A percentile compares a stretch with the other conserved stretches of the same genome.
phyloP scores from a whole-genome alignment of 2,113 vertebrate species.

The Toxotes jaculatrix region DNA sequence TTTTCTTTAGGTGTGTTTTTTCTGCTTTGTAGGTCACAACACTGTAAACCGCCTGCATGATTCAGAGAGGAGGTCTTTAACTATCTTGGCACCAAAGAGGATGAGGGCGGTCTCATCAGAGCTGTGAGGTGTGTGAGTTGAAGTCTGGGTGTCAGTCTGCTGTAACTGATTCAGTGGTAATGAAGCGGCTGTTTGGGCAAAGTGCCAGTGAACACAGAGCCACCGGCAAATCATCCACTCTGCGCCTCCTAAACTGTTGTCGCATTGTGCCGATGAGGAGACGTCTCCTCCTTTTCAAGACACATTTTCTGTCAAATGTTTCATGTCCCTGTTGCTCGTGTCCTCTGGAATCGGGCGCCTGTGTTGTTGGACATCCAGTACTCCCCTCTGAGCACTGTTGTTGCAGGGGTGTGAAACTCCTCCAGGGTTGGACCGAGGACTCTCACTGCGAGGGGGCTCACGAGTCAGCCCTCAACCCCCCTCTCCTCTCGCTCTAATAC shows the following conservation, averaged over 20 bases:
- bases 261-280: not conserved
- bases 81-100: slow-evolving; percentile 47
- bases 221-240: slow-evolving; percentile 28
- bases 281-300: not conserved
- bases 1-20: slow-evolving; percentile 24
- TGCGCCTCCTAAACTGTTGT: not conserved
- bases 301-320: not conserved
- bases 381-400: slow-evolving; percentile 23
- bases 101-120: slow-evolving; percentile 20
- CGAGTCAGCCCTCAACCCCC: slow-evolving; percentile 3
- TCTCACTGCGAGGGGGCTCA: slow-evolving; percentile 3
- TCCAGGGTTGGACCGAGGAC: slow-evolving; percentile 13
- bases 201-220: slow-evolving; percentile 53
- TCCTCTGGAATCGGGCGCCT: not conserved
- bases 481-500: slow-evolving; percentile 18
- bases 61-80: slow-evolving; percentile 13
- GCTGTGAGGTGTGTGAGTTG: slow-evolving; percentile 62
- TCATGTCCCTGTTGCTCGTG: not conserved
- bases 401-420: slow-evolving; percentile 18
- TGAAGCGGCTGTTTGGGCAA: slow-evolving; percentile 59
- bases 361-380: not conserved
- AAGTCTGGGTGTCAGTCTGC: slow-evolving; percentile 74
- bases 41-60: slow-evolving; percentile 13
- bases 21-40: slow-evolving; percentile 15
- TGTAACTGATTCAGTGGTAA: slow-evolving; percentile 67